Conservation (phyloP, 2,888 invertebrate genomes). For the Melikaiella ostensackeni region DNA sequence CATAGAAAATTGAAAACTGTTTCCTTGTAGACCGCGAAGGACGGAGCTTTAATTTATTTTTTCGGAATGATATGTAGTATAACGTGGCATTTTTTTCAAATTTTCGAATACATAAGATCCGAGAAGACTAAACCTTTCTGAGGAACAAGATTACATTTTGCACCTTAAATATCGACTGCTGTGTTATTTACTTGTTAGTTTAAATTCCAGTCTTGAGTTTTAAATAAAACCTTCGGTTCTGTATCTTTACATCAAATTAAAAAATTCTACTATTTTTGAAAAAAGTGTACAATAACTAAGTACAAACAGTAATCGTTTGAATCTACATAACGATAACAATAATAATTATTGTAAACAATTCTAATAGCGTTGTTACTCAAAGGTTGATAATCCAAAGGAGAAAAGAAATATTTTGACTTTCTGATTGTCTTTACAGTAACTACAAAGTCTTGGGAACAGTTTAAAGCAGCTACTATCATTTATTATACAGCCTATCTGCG, state of each 20-base stretch:
- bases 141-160: conserved; percentile 19
- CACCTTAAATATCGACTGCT: neutral
- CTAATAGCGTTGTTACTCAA: neutral
- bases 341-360: neutral
- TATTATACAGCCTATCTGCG: neutral
- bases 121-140: neutral
- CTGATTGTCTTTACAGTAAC: conserved; percentile 34
- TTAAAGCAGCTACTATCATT: neutral
- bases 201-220: conserved; percentile 29
- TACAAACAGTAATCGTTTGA: neutral
- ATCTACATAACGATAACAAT: neutral
- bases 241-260: conserved; percentile 17
- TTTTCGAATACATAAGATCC: neutral
- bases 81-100: neutral
- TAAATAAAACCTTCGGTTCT: conserved; percentile 10
- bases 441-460: neutral
- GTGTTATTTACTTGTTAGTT: neutral
- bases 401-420: neutral
- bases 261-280: conserved; percentile 11
- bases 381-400: neutral
- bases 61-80: neutral
- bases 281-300: conserved; percentile 6
- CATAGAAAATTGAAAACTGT: neutral
- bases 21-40: neutral
- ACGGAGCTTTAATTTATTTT: conserved; percentile 7